Evolutionary conservation across 1,140 invertebrate genomes (phyloP), one percentile per base, ranked within the genome.

Genomic region (Medauroidea extradentata): DNA sequence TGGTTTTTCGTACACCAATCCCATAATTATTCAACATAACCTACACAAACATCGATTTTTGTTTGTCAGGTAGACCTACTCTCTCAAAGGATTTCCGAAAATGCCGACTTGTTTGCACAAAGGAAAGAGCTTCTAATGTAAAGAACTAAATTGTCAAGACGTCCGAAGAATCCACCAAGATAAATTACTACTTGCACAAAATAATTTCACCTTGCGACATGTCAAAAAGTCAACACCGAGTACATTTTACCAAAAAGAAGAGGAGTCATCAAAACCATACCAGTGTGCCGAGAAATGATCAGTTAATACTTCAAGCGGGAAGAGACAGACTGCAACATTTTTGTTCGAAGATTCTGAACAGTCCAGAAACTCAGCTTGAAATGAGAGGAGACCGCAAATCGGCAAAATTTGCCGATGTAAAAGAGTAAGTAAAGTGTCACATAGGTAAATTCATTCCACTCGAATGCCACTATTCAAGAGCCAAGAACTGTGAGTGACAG

Each of bases 91-190:
- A 52, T 52, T 52, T 25, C 49, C 49, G 49, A 52, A 52, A 52
- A 52, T 52, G 23, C 49, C 49, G 49, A 52, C 49, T 8, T 52
- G 49, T 52, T 52, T 25, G 9, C 49, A 52, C 49, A 29, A 52
- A 25, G 49, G 49, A 52, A 52, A 52, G 49, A 52, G 27, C 49
- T 52, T 52, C 49, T 19, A 25, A 19, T 52, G 23, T 52, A 29
- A 21, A 52, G 11, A 52, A n/a, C n/a, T n/a, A n/a, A n/a, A n/a
- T 14, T 48, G 11, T 11, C 18, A 48, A 48, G 3, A 48, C 18
- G 44, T 48, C 44, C 18, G 44, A 2, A 48, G 1, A 48, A 48
- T 48, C 23, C 44, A 48, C 23, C 1, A 48, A 21, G 44, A 48
- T 18, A 48, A 48, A 48, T 48, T 2, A 48, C n/a, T 48, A 48